Evolutionary conservation across 2,888 invertebrate species (phyloP).

Genomic region (Stegana nigrithorax): DNA sequence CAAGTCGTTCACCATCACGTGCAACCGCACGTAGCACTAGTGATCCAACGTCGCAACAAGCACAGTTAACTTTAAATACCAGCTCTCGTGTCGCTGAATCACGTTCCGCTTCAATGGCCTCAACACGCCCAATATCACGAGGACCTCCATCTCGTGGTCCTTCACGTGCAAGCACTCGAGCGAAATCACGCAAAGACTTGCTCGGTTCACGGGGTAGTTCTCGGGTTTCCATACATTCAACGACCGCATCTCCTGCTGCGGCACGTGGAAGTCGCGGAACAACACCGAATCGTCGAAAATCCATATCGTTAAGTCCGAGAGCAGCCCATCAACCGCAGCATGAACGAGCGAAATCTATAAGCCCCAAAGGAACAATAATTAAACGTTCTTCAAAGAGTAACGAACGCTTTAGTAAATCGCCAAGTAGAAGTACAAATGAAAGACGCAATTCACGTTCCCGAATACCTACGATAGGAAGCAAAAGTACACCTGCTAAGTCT

Average conservation of each 20-base stretch:
- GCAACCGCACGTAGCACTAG: constrained; percentile 37
- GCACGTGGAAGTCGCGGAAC: constrained; percentile 46
- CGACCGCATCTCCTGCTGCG: constrained; percentile 46
- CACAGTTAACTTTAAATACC: background rate
- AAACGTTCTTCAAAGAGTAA: constrained; percentile 22
- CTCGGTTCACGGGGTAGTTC: constrained; percentile 49
- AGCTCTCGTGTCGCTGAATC: constrained; percentile 37
- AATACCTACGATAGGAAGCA: constrained; percentile 51
- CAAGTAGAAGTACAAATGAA: constrained; percentile 22
- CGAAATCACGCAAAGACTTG: constrained; percentile 52
- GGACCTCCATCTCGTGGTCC: constrained; percentile 39
- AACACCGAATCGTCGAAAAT: constrained; percentile 50
- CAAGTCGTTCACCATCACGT: constrained; percentile 55
- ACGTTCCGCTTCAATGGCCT: constrained; percentile 46
- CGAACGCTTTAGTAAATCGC: constrained; percentile 25
- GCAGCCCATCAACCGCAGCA: constrained; percentile 17
- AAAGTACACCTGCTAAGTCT: constrained; percentile 30
- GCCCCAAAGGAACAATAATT: constrained; percentile 37
- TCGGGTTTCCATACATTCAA: constrained; percentile 44
- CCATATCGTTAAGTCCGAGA: constrained; percentile 57
- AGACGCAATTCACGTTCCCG: constrained; percentile 51
- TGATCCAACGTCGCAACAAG: background rate
- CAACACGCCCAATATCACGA: constrained; percentile 50
- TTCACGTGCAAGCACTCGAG: constrained; percentile 44
- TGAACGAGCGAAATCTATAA: constrained; percentile 51